Base-by-base conservation (phyloP, 2,797 vertebrate species). In the Enteromius anoplus region DNA sequence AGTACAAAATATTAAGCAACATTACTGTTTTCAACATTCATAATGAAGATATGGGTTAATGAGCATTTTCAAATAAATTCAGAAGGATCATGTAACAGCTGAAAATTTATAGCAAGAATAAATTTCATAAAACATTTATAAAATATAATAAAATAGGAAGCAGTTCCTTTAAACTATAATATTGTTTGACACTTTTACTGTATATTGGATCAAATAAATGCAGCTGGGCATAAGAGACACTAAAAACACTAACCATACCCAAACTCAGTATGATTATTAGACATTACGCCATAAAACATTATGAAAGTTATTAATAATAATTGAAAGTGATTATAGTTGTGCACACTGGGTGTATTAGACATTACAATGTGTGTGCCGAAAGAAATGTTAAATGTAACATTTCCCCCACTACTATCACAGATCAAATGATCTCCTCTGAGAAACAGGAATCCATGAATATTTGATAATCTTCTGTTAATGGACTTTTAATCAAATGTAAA, bases 401-500 rank as follows among this genome's bases (percentile, higher is more conserved):
- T 70, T 69, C 51, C 23, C 51, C 60, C 47, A 42, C 71, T n/a
- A 45, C 78, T 79, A 40, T 72, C 32, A 66, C 26, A 29, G 68
- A 37, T 51, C 81, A 71, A 71, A 84, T 78, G 81, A 70, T 77
- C 72, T 45, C 49, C 80, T 82, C 45, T 32, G 53, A 80, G 81
- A 37, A 68, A 78, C 76, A 81, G 81, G 83, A 81, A 82, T 85
- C 82, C 9, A 82, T 89, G 78, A 91, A 91, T 90, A 89, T 90
- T 87, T 90, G 80, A 90, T 86, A 58, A 85, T 69, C 14, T n/a
- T 75, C 82, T 49, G 82, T 88, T 91, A 90, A 92, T 90, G 87
- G 84, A 86, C 64, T 91, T 75, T 47, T 85, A 88, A 92, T 92
- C 88, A 89, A 90, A 91, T 85, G 79, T 83, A 42, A 91, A 90